Percentiles rank a stretch among this genome's conserved stretches.
Conservation (phyloP, 1,140 invertebrate genomes). For the Drosophila prosaltans region DNA sequence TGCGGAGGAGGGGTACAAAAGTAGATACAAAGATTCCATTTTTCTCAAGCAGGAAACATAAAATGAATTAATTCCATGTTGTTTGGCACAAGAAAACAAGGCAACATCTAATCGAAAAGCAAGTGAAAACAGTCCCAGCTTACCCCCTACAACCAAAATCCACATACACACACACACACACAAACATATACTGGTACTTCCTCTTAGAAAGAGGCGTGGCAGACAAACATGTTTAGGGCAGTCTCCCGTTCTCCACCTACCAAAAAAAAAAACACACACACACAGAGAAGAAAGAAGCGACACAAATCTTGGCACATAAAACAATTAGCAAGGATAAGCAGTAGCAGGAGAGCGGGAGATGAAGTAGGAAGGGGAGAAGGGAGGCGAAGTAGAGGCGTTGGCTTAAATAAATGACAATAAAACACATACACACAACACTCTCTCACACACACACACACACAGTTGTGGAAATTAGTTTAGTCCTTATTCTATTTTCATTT, state of each 20-base stretch:
- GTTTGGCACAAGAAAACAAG: conserved; percentile 51
- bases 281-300: conserved; percentile 57
- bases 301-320: conserved; percentile 82
- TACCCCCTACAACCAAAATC: background rate
- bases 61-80: conserved; percentile 79
- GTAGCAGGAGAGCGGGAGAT: conserved; percentile 20
- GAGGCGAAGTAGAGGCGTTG: conserved; percentile 28
- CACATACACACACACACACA: background rate
- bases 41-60: conserved; percentile 68
- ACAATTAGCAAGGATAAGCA: conserved; percentile 65
- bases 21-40: conserved; percentile 34
- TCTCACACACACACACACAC: background rate
- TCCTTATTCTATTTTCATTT: conserved; percentile 33
- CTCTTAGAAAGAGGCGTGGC: conserved; percentile 59
- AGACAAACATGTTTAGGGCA: conserved; percentile 69
- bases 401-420: conserved; percentile 69
- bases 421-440: conserved; percentile 26
- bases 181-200: background rate
- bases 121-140: conserved; percentile 65
- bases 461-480: conserved; percentile 64
- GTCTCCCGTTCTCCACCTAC: conserved; percentile 26
- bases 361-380: background rate
- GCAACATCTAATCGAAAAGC: conserved; percentile 75
- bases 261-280: conserved; percentile 11
- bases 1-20: conserved; percentile 11